A percentile compares a stretch with the other conserved stretches of the same genome.
phyloP scores from a whole-genome alignment of 53 echinoderm and acorn worm species.

The Apostichopus leukothele region DNA sequence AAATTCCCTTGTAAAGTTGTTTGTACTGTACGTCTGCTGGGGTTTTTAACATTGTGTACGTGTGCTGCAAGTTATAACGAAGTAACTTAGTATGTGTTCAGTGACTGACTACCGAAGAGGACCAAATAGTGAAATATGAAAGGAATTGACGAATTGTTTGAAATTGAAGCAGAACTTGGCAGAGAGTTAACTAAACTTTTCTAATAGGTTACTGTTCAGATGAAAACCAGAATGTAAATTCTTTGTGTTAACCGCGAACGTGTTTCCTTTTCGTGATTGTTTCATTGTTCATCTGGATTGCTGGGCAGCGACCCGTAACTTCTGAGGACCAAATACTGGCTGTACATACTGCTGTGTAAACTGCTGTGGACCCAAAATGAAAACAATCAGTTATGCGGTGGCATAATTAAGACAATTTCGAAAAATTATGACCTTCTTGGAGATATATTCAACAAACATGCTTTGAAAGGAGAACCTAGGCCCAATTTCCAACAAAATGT shows the following conservation, averaged over 20 bases:
- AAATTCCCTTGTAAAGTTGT: background rate
- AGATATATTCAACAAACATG: background rate
- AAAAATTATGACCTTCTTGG: background rate
- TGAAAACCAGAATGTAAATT: background rate
- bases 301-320: slow-evolving; percentile 7
- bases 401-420: background rate
- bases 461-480: background rate
- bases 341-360: background rate
- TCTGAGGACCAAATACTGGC: too few relatives aligned
- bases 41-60: background rate
- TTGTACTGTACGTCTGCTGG: background rate
- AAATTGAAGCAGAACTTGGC: background rate
- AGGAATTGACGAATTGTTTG: too few relatives aligned
- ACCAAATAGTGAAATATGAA: too few relatives aligned
- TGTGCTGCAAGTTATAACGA: background rate
- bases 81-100: too few relatives aligned
- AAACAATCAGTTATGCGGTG: background rate
- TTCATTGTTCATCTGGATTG: background rate
- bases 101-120: too few relatives aligned
- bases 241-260: background rate
- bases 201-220: background rate
- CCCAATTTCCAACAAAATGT: background rate
- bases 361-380: background rate
- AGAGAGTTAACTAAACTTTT: background rate
- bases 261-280: background rate